phyloP scores from a whole-genome alignment of 2,888 invertebrate species.

The Tuta absoluta region DNA sequence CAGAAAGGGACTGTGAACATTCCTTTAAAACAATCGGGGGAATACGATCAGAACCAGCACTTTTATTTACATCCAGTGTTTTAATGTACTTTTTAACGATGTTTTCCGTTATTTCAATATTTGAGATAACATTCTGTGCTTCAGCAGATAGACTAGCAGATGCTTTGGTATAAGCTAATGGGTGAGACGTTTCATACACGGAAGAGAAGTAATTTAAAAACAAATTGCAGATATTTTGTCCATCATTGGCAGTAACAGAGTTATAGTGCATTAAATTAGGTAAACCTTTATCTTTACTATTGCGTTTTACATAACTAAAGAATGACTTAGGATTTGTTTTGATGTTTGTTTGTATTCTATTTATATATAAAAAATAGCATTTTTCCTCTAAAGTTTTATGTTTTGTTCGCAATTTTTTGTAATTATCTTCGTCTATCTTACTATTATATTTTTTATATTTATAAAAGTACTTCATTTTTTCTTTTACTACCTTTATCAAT shows the following conservation, averaged over 20 bases:
- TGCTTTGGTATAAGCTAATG: neutral
- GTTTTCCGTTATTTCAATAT: neutral
- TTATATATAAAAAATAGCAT: neutral
- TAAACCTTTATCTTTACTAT: neutral
- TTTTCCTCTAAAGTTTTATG: constrained; percentile 13
- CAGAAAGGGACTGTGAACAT: neutral
- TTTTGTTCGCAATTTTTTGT: neutral
- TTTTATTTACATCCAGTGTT: neutral
- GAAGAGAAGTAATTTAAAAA: constrained; percentile 11
- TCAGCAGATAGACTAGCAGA: neutral
- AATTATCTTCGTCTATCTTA: constrained; percentile 7
- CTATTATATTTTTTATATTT: constrained; percentile 1
- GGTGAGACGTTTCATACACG: neutral
- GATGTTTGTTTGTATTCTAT: constrained; percentile 3
- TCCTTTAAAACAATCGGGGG: constrained; percentile 7
- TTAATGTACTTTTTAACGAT: neutral
- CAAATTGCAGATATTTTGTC: constrained; percentile 12
- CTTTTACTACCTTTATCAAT: constrained; percentile 1
- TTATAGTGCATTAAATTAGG: constrained; percentile 7
- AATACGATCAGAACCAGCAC: constrained; percentile 1
- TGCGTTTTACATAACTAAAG: constrained; percentile 5
- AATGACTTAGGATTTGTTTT: neutral
- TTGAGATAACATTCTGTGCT: neutral
- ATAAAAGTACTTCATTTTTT: constrained; percentile 15
- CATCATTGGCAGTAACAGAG: neutral